These are phyloP conservation scores for Sesamia inferens DNA, from an alignment of 2,888 invertebrate genomes.

Conservation along the genomic window DNA sequence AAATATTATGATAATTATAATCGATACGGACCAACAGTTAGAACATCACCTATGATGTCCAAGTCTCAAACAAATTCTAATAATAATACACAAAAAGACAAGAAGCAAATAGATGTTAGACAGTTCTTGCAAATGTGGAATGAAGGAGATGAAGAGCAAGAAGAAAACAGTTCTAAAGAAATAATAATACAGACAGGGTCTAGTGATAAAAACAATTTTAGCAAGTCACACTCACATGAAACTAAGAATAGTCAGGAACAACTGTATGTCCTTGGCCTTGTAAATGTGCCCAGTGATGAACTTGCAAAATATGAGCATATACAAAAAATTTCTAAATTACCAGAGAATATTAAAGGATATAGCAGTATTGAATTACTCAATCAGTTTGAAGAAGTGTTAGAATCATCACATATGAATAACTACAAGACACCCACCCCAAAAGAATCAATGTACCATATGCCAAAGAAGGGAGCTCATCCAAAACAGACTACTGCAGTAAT, in stretches of 20 bases:
- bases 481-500: conserved; percentile 67
- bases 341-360: conserved; percentile 88
- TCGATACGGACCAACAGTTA: conserved; percentile 73
- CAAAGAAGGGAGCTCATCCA: conserved; percentile 62
- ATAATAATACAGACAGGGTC: conserved; percentile 65
- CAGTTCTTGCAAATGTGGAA: conserved; percentile 89
- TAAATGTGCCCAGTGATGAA: conserved; percentile 87
- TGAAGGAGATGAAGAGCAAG: conserved; percentile 87
- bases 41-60: conserved; percentile 67
- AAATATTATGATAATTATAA: conserved; percentile 79
- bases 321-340: conserved; percentile 87
- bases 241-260: conserved; percentile 79
- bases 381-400: conserved; percentile 87
- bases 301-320: conserved; percentile 88
- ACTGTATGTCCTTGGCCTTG: conserved; percentile 86
- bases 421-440: conserved; percentile 69
- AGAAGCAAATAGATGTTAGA: conserved; percentile 83
- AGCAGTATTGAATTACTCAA: conserved; percentile 85
- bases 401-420: conserved; percentile 78
- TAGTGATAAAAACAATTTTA: conserved; percentile 66
- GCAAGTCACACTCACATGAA: conserved; percentile 71
- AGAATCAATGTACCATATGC: conserved; percentile 64
- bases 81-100: conserved; percentile 72
- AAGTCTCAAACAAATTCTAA: conserved; percentile 69
- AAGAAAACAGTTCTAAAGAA: conserved; percentile 75